Base-by-base conservation (phyloP, 2,888 invertebrate genomes). In the Melanchra persicariae region DNA sequence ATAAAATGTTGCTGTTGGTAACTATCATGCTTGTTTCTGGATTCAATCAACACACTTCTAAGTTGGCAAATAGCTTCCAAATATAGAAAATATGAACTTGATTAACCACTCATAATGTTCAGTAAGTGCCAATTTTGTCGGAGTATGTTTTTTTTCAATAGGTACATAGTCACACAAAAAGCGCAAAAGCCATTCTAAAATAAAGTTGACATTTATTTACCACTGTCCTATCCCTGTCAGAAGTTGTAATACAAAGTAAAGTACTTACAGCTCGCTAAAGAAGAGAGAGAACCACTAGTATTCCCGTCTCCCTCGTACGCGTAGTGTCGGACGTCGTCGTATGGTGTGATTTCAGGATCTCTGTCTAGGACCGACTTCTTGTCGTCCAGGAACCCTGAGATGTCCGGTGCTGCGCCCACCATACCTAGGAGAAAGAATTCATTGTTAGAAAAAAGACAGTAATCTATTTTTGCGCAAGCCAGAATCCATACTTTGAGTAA, bases 271-370 rank as follows among this genome's bases (percentile, higher is more conserved):
- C 99, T 99, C 81, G 98, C 98, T 84, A 99, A 96, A 57, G 99
- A 98, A 64, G 99, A 99, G 30, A 99, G 96, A 15, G 99, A 99
- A 82, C 99, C 99, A 82, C 98, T 98, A 22, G 98, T 97, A 91
- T 99, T 99, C 84, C 99, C 99, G 91, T 98, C 99, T 58, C 99
- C 99, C 95, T 99, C 99, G 91, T 99, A 99, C 70, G 99, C 99
- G 93, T 99, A 99, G 93, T 99, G 98, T 73, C 99, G 97, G 26
- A 99, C 98, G 93, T 99, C 99, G 93, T 99, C 99, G 90, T 98
- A 98, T 0, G 99, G 99, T 88, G 98, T 97, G 84, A 98, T 98
- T 87, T 98, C 98, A 1, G 98, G 98, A 93, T 99, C 99, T 81
- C 98, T 97, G 94, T 99, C 99, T 84, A 99, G 98, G 81, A 98